Base-by-base conservation (phyloP, 2,113 vertebrate genomes). In the Paracanthobrama guichenoti region DNA sequence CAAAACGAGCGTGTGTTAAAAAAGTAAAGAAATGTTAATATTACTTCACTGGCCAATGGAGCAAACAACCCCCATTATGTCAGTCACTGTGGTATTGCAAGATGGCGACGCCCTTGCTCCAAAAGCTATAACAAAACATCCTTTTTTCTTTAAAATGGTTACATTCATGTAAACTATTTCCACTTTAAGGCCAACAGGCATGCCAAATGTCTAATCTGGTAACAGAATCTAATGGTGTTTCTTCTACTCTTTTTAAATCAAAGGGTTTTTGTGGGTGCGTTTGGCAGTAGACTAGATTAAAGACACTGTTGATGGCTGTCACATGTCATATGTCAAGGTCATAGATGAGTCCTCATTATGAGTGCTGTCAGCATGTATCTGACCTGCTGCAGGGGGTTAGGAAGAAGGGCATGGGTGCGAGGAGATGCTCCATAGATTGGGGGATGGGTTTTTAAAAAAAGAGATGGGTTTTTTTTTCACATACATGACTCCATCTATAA, bases 261-360 rank as follows among this genome's bases (percentile, higher is more conserved):
- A 42, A 80, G n/a, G 10, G 13, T 39, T 53, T 60, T 18, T n/a
- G 22, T 69, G 59, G 4, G 48, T 39, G 46, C 48, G 74, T 81
- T 69, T 39, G 66, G 31, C 62, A 64, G 59, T 28, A 87, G 71
- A 62, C 42, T 72, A 39, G 42, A 24, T 85, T 82, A 88, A 85
- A 59, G 78, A 31, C 66, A 28, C 10, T 77, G 53, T 31, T 85
- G 83, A 83, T 76, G 53, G 72, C 81, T 39, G 53, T 85, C 79
- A 42, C 35, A 44, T 83, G 86, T 72, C 39, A 48, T 28, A 59
- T 83, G 42, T 84, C 82, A 73, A 80, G 78, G 81, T 84, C 28
- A 69, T 64, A 77, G 74, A 86, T 18, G 60, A 69, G 83, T 71
- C 57, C 64, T 75, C 50, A 83, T 84, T 79, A 85, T 64, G 86